These are phyloP conservation scores for Cairina moschata DNA, from an alignment of 2,113 vertebrate genomes.

Conservation along the genomic window DNA sequence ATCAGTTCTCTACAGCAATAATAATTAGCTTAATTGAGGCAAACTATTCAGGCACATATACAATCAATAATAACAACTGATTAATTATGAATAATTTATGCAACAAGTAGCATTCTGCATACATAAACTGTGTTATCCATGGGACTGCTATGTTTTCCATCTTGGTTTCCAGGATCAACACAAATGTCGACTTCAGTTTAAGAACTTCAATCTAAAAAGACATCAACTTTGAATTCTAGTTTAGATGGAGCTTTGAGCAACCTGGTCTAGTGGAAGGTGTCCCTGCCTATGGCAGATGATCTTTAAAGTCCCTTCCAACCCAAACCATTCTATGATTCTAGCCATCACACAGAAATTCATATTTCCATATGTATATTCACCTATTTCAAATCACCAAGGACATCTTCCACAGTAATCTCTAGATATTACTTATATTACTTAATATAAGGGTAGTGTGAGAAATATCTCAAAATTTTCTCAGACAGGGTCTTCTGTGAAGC, in stretches of 20 bases:
- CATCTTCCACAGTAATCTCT: background rate
- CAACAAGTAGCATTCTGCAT: background rate
- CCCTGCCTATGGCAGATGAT: too few species aligned
- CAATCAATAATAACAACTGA: background rate
- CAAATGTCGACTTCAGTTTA: background rate
- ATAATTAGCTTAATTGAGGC: background rate
- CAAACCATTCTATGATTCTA: background rate
- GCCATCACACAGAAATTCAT: background rate
- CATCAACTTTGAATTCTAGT: background rate
- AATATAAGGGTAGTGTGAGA: background rate
- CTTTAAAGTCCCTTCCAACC: too few species aligned
- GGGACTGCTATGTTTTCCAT: background rate
- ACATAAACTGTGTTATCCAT: background rate
- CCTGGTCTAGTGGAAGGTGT: too few species aligned
- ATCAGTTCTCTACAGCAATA: background rate
- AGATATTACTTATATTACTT: background rate
- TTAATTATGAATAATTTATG: background rate
- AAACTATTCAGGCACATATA: background rate
- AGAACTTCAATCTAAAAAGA: background rate
- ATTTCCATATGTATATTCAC: rapidly evolving
- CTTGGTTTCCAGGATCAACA: background rate
- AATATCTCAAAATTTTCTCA: too few species aligned
- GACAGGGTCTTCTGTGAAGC: too few species aligned
- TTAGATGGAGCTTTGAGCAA: too few species aligned
- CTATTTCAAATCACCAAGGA: background rate